These are phyloP conservation scores for Gymnopithys bicolor DNA, from an alignment of 2,797 vertebrate species.

Conservation along the genomic window DNA sequence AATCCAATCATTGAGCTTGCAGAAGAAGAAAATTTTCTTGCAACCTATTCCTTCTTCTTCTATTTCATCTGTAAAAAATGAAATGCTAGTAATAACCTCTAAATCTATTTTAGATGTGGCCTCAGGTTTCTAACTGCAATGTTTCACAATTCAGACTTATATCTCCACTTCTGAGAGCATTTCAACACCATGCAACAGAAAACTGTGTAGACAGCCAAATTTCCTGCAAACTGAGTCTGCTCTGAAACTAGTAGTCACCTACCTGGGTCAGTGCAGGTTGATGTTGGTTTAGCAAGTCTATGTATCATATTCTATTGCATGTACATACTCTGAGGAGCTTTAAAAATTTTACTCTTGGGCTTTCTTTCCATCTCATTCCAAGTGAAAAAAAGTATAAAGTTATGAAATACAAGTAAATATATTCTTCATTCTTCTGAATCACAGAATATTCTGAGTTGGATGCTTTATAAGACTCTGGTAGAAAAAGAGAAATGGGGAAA, in stretches of 20 bases:
- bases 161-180: not conserved
- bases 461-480: not conserved
- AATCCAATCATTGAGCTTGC: not conserved
- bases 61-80: not conserved
- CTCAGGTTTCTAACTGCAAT: not conserved
- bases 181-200: not conserved
- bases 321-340: not conserved
- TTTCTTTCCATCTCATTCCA: not conserved
- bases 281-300: not conserved
- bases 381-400: not conserved
- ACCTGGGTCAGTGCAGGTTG: not conserved
- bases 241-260: not conserved
- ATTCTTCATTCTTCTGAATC: not conserved
- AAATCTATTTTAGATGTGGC: not conserved
- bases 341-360: not conserved
- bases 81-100: conserved; percentile 32
- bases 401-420: not conserved
- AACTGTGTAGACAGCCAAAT: not conserved
- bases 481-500: not conserved
- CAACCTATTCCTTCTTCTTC: not conserved
- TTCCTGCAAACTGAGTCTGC: not conserved
- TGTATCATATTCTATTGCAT: not conserved
- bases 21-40: not conserved
- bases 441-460: not conserved
- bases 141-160: not conserved